Percentiles rank a stretch among this genome's conserved stretches.
Evolutionary conservation across 1,140 invertebrate genomes (phyloP).

Genomic region (Lordiphosa mommai): DNA sequence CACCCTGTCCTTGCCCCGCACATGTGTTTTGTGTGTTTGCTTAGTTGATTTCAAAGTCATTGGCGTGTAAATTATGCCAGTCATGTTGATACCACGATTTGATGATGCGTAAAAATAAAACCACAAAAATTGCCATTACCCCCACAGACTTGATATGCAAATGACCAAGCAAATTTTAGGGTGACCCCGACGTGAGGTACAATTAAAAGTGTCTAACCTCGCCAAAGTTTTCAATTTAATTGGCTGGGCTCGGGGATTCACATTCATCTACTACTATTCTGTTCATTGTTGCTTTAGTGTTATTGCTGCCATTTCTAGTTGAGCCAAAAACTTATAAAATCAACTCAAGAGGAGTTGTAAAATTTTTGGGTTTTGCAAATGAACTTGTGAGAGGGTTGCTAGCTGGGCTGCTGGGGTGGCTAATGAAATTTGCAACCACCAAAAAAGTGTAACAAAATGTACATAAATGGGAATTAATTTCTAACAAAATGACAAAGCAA

Average conservation of each 20-base stretch:
- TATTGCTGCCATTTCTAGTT: conserved; percentile 69
- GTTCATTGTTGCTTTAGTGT: conserved; percentile 57
- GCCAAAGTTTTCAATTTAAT: conserved; percentile 68
- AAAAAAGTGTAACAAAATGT: conserved; percentile 37
- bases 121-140: conserved; percentile 48
- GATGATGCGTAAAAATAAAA: conserved; percentile 73
- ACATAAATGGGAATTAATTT: conserved; percentile 69
- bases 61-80: conserved; percentile 71
- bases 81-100: conserved; percentile 63
- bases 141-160: conserved; percentile 48
- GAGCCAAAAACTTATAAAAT: conserved; percentile 69
- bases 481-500: conserved; percentile 55
- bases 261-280: conserved; percentile 11
- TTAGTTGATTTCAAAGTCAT: conserved; percentile 67
- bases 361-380: conserved; percentile 18
- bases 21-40: conserved; percentile 18
- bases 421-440: conserved; percentile 71
- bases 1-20: conserved; percentile 1
- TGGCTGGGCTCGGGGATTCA: conserved; percentile 38
- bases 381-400: conserved; percentile 17
- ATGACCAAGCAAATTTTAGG: conserved; percentile 55
- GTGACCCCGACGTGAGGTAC: conserved; percentile 13
- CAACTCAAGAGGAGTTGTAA: conserved; percentile 54
- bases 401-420: background rate
- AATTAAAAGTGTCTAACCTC: conserved; percentile 42